A percentile compares a stretch with the other conserved stretches of the same genome.
Conservation (phyloP, 2,113 vertebrate genomes). For the Scolopax mira region DNA sequence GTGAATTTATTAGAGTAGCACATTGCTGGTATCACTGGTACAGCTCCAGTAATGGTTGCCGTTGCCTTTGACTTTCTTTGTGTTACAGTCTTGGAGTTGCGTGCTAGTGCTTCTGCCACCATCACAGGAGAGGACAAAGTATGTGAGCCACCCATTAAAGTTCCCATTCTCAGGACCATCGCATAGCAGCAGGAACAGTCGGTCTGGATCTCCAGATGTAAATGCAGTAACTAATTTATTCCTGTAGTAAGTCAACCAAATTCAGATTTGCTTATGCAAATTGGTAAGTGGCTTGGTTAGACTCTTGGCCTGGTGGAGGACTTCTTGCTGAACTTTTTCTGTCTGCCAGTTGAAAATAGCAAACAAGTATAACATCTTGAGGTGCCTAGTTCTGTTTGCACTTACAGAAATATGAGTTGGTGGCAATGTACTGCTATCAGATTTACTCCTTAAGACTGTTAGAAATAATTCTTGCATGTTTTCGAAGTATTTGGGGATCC, state of each 20-base stretch:
- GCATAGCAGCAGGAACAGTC: background rate
- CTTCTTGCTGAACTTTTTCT: background rate
- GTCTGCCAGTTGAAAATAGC: background rate
- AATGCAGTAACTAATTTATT: background rate
- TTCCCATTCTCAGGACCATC: background rate
- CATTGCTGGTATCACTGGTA: background rate
- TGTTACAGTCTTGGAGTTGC: background rate
- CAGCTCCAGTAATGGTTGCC: background rate
- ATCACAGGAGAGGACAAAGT: background rate
- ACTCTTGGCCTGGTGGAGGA: fast-evolving
- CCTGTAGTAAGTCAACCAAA: background rate
- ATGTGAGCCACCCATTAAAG: background rate
- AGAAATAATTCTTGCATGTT: background rate
- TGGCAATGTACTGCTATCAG: background rate
- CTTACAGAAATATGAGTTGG: background rate
- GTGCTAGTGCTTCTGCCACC: background rate
- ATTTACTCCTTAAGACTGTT: background rate
- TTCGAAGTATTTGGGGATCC: too few relatives aligned
- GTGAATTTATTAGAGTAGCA: background rate
- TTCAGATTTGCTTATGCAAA: background rate
- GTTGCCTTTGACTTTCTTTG: background rate
- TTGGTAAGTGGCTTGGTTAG: background rate
- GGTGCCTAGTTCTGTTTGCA: background rate
- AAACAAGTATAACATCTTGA: background rate
- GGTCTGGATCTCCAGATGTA: background rate